These are phyloP conservation scores for Oncorhynchus nerka DNA, from an alignment of 2,113 vertebrate genomes.

Conservation along the genomic window DNA sequence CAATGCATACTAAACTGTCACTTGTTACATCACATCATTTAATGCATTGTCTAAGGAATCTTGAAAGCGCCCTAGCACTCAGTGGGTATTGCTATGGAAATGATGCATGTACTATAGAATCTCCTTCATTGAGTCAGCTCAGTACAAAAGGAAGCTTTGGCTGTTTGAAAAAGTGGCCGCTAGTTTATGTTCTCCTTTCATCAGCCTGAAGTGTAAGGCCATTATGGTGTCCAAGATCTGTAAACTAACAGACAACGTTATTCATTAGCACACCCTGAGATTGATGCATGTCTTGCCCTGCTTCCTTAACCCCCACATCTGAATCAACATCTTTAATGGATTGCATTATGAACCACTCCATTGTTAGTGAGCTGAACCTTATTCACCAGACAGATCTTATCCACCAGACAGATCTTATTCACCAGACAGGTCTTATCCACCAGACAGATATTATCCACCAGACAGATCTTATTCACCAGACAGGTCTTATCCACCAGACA, in stretches of 20 bases:
- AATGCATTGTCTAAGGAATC: background rate
- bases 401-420: too few species aligned
- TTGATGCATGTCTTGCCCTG: background rate
- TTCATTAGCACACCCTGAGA: conserved; percentile 9
- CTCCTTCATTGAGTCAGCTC: conserved; percentile 22
- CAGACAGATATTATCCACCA: too few species aligned
- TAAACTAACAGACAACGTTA: too few species aligned
- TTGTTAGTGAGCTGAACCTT: conserved; percentile 16
- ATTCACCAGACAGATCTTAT: too few species aligned
- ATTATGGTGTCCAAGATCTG: conserved; percentile 24
- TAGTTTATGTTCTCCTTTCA: conserved; percentile 59
- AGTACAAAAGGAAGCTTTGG: conserved; percentile 51
- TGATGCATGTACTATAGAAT: conserved; percentile 11
- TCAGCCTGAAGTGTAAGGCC: conserved; percentile 58
- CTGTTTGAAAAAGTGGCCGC: conserved; percentile 45
- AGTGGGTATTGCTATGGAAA: conserved; percentile 44
- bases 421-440: too few species aligned
- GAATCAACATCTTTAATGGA: too few species aligned
- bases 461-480: too few species aligned
- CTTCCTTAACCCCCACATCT: too few species aligned
- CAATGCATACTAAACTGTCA: conserved; percentile 6
- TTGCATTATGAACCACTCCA: too few species aligned
- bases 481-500: too few species aligned
- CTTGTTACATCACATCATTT: background rate
- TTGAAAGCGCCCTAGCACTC: conserved; percentile 6